These are phyloP conservation scores for Anabas testudineus DNA, from an alignment of 2,797 vertebrate genomes.

Conservation along the genomic window DNA sequence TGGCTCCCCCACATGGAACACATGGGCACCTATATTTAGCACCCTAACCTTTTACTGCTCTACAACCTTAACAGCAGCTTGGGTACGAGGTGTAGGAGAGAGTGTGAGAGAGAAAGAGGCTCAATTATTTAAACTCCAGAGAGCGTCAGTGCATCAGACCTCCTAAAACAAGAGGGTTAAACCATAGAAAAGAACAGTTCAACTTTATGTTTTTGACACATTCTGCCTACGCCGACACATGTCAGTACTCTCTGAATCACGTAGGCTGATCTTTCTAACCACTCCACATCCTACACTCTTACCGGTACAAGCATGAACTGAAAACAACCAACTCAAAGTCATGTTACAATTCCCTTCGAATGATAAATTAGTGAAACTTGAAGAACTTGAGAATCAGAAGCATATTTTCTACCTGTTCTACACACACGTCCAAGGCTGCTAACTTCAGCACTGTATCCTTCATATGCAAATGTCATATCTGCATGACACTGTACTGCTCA, in stretches of 20 bases:
- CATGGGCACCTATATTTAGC: constrained; percentile 77
- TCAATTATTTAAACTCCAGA: not conserved
- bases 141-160: not conserved
- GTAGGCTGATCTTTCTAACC: constrained; percentile 11
- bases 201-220: constrained; percentile 9
- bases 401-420: not conserved
- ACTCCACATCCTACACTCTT: constrained; percentile 11
- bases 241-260: constrained; percentile 10
- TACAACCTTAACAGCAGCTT: constrained; percentile 47
- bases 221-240: constrained; percentile 11
- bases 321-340: not conserved
- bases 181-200: not conserved
- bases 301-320: not conserved
- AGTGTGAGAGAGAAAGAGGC: not conserved
- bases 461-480: not conserved
- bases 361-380: not conserved
- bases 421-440: not conserved
- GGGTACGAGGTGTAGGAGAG: constrained; percentile 13
- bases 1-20: constrained; percentile 60
- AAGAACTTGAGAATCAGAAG: not conserved
- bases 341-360: not conserved
- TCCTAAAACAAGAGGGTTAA: not conserved
- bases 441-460: not conserved
- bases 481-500: no score
- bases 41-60: constrained; percentile 75